Evolutionary conservation across 2,113 vertebrate species (phyloP).

Genomic region (Tachysurus vachellii): DNA sequence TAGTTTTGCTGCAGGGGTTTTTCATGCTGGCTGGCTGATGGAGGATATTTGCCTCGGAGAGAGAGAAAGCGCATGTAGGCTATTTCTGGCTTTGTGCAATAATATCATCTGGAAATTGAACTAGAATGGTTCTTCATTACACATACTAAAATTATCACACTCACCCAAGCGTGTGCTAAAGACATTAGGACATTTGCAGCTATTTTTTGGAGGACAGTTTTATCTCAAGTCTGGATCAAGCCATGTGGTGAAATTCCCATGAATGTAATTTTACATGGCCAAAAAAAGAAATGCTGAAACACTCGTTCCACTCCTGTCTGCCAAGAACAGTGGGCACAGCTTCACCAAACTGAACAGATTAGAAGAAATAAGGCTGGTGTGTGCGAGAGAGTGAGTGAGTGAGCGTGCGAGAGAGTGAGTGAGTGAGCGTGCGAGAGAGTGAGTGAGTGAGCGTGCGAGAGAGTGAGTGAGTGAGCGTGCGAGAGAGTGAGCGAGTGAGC

Average conservation of each 20-base stretch:
- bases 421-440: too few species aligned
- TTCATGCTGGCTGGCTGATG: neutral
- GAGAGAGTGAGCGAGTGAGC: too few species aligned
- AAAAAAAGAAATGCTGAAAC: neutral
- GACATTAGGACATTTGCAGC: neutral
- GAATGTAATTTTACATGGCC: neutral
- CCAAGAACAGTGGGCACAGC: neutral
- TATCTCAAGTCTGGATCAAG: neutral
- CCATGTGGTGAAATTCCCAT: neutral
- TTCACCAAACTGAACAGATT: neutral
- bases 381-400: too few species aligned
- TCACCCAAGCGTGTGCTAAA: neutral
- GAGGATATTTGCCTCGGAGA: neutral
- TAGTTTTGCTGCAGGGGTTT: neutral
- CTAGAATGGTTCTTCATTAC: neutral
- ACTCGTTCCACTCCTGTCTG: neutral
- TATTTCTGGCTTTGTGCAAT: conserved; percentile 28
- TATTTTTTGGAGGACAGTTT: neutral
- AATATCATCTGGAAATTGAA: conserved; percentile 12
- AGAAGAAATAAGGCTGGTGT: too few species aligned
- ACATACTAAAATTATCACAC: conserved; percentile 4
- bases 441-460: too few species aligned
- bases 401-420: too few species aligned
- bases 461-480: too few species aligned
- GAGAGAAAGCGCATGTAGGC: neutral